A percentile compares a stretch with the other conserved stretches of the same genome.
phyloP scores from a whole-genome alignment of 2,888 invertebrate genomes.

The Cecidostiba fungosa region DNA sequence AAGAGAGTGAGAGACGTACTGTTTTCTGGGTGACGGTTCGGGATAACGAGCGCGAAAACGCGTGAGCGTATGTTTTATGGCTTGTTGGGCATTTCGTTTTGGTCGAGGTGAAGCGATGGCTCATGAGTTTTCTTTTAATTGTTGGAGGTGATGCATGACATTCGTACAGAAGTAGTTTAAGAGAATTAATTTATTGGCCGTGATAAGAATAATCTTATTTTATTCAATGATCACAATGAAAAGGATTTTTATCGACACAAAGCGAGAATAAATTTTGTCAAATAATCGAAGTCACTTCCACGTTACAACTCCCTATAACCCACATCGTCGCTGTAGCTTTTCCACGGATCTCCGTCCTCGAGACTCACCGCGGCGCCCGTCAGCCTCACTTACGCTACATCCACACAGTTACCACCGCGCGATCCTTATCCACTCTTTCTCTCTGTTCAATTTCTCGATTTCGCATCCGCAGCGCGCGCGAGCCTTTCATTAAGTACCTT shows the following conservation, averaged over 20 bases:
- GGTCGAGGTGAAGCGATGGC: too few relatives aligned
- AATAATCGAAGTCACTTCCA: not conserved
- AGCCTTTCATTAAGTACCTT: constrained; percentile 34
- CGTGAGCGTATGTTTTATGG: not conserved
- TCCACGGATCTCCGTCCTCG: not conserved
- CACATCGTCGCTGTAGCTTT: not conserved
- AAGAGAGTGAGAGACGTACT: not conserved
- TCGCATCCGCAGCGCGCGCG: constrained; percentile 21
- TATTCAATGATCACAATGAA: too few relatives aligned
- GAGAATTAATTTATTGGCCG: too few relatives aligned
- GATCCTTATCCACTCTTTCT: constrained; percentile 17
- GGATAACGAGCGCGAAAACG: not conserved
- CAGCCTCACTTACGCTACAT: not conserved
- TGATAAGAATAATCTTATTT: too few relatives aligned
- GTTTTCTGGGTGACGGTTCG: not conserved
- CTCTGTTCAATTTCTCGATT: constrained; percentile 26
- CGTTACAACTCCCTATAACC: not conserved
- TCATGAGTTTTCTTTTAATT: too few relatives aligned
- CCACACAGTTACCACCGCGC: not conserved
- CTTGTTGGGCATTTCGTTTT: not conserved
- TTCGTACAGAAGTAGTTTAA: too few relatives aligned
- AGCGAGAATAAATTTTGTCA: not conserved
- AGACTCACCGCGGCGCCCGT: constrained; percentile 15
- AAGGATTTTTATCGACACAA: too few relatives aligned
- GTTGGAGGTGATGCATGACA: too few relatives aligned